Evolutionary conservation across 2,888 invertebrate species (phyloP).

Genomic region (Alviniconcha strummeri): DNA sequence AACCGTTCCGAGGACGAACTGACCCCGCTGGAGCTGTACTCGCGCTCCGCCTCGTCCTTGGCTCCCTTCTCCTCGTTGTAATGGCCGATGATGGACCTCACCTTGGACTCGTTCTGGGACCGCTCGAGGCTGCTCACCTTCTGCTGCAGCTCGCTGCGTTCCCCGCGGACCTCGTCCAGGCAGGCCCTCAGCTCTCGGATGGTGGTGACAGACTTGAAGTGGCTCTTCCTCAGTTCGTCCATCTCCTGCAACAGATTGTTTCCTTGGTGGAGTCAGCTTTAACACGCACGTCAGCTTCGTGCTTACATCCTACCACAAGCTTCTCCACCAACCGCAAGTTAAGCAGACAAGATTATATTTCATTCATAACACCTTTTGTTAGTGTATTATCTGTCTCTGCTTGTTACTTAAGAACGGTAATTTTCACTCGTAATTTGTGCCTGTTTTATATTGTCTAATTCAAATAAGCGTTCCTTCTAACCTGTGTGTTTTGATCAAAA

Average conservation of each 20-base stretch:
- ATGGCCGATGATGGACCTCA: slow-evolving; percentile 31
- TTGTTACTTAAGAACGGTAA: too few relatives aligned
- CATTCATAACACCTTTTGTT: too few relatives aligned
- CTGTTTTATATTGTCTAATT: too few relatives aligned
- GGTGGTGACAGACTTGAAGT: slow-evolving; percentile 58
- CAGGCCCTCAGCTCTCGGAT: slow-evolving; percentile 57
- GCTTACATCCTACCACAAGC: too few relatives aligned
- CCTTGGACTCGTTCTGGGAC: slow-evolving; percentile 50
- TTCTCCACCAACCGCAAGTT: too few relatives aligned
- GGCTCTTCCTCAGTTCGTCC: slow-evolving; percentile 55
- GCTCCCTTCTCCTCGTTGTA: slow-evolving; percentile 54
- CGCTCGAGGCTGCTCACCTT: slow-evolving; percentile 50
- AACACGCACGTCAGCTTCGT: too few relatives aligned
- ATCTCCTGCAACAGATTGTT: slow-evolving; percentile 49
- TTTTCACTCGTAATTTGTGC: too few relatives aligned
- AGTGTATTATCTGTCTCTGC: too few relatives aligned
- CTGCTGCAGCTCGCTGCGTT: slow-evolving; percentile 54
- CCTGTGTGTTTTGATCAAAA: too few relatives aligned
- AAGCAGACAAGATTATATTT: too few relatives aligned
- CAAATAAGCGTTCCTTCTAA: too few relatives aligned
- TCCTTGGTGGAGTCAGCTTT: too few relatives aligned
- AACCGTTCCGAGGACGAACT: slow-evolving; percentile 15
- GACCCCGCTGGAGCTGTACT: slow-evolving; percentile 21
- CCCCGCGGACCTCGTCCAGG: slow-evolving; percentile 57
- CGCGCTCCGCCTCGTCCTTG: slow-evolving; percentile 50